Conservation (phyloP, 2,888 invertebrate species). For the Heliconius cydno region DNA sequence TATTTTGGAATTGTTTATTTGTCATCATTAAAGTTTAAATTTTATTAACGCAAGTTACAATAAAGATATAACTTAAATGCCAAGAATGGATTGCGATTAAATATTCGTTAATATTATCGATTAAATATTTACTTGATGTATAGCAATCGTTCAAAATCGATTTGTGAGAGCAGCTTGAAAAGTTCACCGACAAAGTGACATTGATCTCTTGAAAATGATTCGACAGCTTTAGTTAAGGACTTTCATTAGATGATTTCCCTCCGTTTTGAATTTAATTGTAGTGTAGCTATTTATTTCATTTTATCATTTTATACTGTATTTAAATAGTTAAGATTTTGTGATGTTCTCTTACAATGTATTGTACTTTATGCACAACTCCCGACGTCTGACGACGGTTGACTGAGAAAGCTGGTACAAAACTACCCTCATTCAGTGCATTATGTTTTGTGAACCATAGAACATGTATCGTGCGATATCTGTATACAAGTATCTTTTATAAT, state of each 20-base stretch:
- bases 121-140: conserved; percentile 14
- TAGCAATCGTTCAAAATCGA: conserved; percentile 8
- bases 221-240: conserved; percentile 44
- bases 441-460: conserved; percentile 61
- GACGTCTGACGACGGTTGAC: conserved; percentile 65
- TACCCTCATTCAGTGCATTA: conserved; percentile 78
- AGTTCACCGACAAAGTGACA: conserved; percentile 28
- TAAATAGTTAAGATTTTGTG: conserved; percentile 53
- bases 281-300: conserved; percentile 73
- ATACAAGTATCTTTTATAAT: conserved; percentile 14
- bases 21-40: background rate
- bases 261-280: conserved; percentile 64
- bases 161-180: conserved; percentile 21
- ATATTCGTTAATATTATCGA: background rate
- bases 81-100: conserved; percentile 18
- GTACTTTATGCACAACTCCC: conserved; percentile 72
- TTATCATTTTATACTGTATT: conserved; percentile 53
- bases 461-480: conserved; percentile 24
- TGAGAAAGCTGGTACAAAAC: conserved; percentile 75
- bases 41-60: background rate
- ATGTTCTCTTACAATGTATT: conserved; percentile 57
- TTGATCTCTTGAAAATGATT: conserved; percentile 41
- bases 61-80: background rate
- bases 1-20: conserved; percentile 8
- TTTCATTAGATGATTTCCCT: conserved; percentile 62